Base-by-base conservation (phyloP, 2,888 invertebrate species). In the Pherbina coryleti region DNA sequence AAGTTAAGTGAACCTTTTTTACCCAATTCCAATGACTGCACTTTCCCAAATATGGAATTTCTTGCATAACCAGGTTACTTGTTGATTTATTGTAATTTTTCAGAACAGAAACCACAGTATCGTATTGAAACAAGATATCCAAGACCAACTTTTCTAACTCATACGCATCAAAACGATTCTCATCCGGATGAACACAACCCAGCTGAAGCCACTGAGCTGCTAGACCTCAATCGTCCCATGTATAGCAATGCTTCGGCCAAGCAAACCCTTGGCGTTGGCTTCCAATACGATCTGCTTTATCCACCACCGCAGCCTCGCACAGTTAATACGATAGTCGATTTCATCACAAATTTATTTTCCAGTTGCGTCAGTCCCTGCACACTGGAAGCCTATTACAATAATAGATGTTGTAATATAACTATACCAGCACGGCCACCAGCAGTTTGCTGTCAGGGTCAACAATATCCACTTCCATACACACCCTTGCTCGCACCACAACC, bases 291-390 rank as follows among this genome's bases (percentile, higher is more conserved):
- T 0, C 76, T 70, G 2, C 84, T 81, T 78, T 85, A 87, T 75
- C 75, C 49, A 11, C 83, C 78, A 53, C 81, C 83, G 75, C 84
- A 84, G 0, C 84, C 83, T 5, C 84, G 88, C 3, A 87, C 88
- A 5, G 82, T 87, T 9, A 66, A 75, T 17, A 3, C 84, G 28
- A 83, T 87, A 72, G 78, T 79, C 53, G 85, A 87, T 77, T 85
- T 83, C 34, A 80, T 87, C 22, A 81, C 55, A n/a, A 83, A 78
- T 2, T 76, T 87, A 0, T 28, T 53, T 1, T 25, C 34, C 7
- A 37, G 74, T 3, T 87, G 88, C 44, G 81, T 84, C 7, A 77
- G 81, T 22, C 87, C 87, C 22, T 87, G 87, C 76, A 87, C 88
- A 0, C 9, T 86, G 60, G 83, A 84, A 55, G 87, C 84, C 5